Base-by-base conservation (phyloP, 2,113 vertebrate genomes). In the Anguilla rostrata region DNA sequence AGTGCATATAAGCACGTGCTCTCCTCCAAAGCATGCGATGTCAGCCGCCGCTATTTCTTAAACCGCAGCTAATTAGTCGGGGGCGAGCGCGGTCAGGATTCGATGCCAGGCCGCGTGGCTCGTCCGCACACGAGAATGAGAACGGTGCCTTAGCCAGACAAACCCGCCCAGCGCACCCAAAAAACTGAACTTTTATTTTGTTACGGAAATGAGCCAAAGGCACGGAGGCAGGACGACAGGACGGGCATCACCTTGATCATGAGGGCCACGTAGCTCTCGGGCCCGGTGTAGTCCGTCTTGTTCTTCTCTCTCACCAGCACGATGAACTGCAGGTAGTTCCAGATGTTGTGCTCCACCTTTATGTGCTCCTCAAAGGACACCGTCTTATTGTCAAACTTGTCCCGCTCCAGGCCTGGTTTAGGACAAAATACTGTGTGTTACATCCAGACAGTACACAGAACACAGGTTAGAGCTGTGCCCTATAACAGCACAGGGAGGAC, bases 341-440 rank as follows among this genome's bases (percentile, higher is more conserved):
- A 99, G 96, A 99, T 99, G 94, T 99, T 99, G 96, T 99, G 98
- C 89, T 99, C 98, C 0, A 96, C 88, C 81, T 97, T 99, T 91
- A 99, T 97, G 87, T 99, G 98, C 89, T 99, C 98, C 86, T 99
- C 98, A 11, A 99, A 99, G 0, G 98, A 99, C 89, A 99, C 98
- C 0, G 98, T 99, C 95, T 99, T 99, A 89, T 99, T 99, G 92
- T 99, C 98, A 85, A 99, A 99, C 92, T 99, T 99, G 90, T 99
- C 98, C 88, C 98, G 94, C 92, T 99, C 98, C 84, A 99, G 95
- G 83, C 98, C 98, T 99, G 94, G 46, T 83, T 56, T 83, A 90
- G 78, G 71, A 46, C 8, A n/a, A 39, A 82, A 82, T 1, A 40
- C 34, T 57, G 60, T 20, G 29, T 6, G 18, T 79, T 63, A 78